A percentile compares a stretch with the other conserved stretches of the same genome.
These are phyloP conservation scores for Cyanistes caeruleus DNA, from an alignment of 2,113 vertebrate genomes.

Conservation along the genomic window DNA sequence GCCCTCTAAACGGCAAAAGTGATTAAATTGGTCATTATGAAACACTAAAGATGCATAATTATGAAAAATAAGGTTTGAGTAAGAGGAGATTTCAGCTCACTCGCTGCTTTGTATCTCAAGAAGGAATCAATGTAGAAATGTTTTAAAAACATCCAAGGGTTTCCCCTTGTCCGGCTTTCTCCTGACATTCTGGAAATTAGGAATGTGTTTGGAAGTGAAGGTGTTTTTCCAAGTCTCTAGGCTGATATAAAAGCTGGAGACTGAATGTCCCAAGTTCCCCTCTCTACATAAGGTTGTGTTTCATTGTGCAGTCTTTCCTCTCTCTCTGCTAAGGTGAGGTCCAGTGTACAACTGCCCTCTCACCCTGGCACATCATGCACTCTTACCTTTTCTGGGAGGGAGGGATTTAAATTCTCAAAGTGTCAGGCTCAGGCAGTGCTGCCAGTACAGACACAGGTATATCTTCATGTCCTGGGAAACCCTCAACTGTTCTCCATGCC, in stretches of 20 bases:
- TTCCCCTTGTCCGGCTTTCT: constrained; percentile 30
- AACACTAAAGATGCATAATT: constrained; percentile 81
- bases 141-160: constrained; percentile 58
- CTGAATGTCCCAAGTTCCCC: neutral
- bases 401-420: neutral
- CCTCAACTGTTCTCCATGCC: neutral
- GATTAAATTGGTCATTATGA: constrained; percentile 83
- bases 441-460: neutral
- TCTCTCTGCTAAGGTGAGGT: neutral
- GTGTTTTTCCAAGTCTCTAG: neutral
- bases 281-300: neutral
- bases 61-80: constrained; percentile 79
- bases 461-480: neutral
- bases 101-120: constrained; percentile 73
- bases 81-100: constrained; percentile 71
- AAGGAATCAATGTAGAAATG: constrained; percentile 61
- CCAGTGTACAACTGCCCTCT: neutral
- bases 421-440: neutral
- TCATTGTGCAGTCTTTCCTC: neutral
- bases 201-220: neutral
- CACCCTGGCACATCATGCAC: neutral
- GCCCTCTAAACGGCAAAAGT: constrained; percentile 78
- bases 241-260: neutral
- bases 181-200: neutral
- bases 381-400: neutral